phyloP scores from a whole-genome alignment of 2,113 vertebrate species.

The Verasper variegatus region DNA sequence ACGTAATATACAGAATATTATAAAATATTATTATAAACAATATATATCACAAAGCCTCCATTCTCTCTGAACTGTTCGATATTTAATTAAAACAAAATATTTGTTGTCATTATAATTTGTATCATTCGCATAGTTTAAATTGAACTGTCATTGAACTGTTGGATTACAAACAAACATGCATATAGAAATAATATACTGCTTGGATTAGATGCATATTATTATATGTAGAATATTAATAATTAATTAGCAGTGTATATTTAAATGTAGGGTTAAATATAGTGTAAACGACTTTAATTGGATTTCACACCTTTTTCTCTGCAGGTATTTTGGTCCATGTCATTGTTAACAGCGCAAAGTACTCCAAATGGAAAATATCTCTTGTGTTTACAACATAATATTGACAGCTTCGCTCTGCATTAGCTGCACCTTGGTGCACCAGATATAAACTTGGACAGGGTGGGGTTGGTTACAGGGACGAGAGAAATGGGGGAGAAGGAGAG shows the following conservation, averaged over 20 bases:
- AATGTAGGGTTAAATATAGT: neutral
- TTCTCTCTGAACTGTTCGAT: too few relatives aligned
- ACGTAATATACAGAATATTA: too few relatives aligned
- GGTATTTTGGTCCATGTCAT: conserved; percentile 43
- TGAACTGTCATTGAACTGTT: too few relatives aligned
- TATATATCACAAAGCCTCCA: too few relatives aligned
- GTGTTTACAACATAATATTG: conserved; percentile 75
- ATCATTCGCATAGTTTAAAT: too few relatives aligned
- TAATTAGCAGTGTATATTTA: neutral
- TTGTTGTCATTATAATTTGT: too few relatives aligned
- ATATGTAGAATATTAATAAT: neutral
- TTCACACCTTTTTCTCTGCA: conserved; percentile 23
- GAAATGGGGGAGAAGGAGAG: conserved; percentile 37
- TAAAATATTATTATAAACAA: too few relatives aligned
- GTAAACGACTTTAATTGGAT: conserved; percentile 23
- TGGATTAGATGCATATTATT: too few relatives aligned
- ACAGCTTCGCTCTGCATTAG: conserved; percentile 61
- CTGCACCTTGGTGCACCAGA: conserved; percentile 56
- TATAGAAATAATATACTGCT: too few relatives aligned
- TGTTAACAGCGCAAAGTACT: conserved; percentile 51
- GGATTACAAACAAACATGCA: too few relatives aligned
- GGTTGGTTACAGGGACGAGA: conserved; percentile 56
- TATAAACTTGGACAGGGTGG: conserved; percentile 59
- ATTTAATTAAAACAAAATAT: too few relatives aligned
- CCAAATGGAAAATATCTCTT: conserved; percentile 57